These are phyloP conservation scores for Macaca nemestrina DNA, from an alignment of 2,113 vertebrate genomes.

Conservation along the genomic window DNA sequence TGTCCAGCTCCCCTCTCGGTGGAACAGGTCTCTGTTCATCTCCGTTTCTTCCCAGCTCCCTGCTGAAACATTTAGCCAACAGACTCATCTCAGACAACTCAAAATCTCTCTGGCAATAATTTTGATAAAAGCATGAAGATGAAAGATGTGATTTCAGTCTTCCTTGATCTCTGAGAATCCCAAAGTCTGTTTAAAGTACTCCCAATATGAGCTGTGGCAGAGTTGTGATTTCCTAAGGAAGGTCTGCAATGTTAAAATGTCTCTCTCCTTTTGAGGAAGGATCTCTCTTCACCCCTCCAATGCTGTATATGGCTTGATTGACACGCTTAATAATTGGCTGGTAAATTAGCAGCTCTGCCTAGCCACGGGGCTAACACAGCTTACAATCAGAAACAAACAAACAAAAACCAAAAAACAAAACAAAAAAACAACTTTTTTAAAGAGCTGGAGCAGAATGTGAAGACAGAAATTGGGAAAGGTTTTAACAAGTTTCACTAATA, in stretches of 20 bases:
- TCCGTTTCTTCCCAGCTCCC: neutral
- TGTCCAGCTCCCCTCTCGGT: neutral
- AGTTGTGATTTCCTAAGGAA: neutral
- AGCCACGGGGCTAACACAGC: neutral
- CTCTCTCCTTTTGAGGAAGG: neutral
- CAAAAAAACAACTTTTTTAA: neutral
- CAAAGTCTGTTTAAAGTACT: neutral
- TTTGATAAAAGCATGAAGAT: neutral
- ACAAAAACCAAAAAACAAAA: no score
- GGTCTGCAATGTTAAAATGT: neutral
- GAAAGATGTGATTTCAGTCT: neutral
- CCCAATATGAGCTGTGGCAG: neutral
- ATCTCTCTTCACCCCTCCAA: neutral
- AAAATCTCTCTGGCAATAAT: neutral
- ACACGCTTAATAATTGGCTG: fast-evolving
- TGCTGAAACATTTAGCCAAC: neutral
- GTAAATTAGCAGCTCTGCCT: neutral
- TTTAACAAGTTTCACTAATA: neutral
- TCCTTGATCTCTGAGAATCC: neutral
- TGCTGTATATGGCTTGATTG: fast-evolving
- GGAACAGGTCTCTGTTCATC: neutral
- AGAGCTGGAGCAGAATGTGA: neutral
- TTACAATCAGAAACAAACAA: neutral
- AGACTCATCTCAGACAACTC: neutral
- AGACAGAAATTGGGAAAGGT: neutral